Base-by-base conservation (phyloP, 2,888 invertebrate species). In the Lithosia quadra region DNA sequence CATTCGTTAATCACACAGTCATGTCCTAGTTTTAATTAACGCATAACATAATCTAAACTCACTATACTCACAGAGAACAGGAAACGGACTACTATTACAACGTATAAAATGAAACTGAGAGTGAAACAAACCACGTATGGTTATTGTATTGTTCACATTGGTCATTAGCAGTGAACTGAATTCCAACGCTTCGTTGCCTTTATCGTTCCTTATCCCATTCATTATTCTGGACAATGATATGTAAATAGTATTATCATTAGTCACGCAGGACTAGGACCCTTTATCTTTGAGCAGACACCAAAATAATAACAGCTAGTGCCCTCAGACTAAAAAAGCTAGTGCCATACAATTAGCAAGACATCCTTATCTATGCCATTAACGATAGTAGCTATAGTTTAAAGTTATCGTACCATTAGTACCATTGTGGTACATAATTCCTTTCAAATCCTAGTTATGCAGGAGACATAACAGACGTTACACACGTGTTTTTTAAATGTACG, bases 191-290 rank as follows among this genome's bases (percentile, higher is more conserved):
- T 88, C 88, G 83, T 76, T 76, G 84, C 80, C 81, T 86, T 91
- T 91, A 89, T 91, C 88, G 85, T 86, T 84, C 84, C 86, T 87
- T 91, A 91, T 90, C 85, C 85, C 78, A 83, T 82, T 88, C 84
- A 84, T 87, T 89, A 88, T 84, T 83, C 84, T 82, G 85, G 85
- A 88, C 84, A 89, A 87, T 89, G 86, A 90, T 82, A 91, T 58
- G 33, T 58, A 58, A 90, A 92, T 91, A 91, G 82, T 87, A 84
- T 76, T 61, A 81, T 79, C 88, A 89, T 92, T 92, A 92, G 91
- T 92, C 92, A 92, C 84, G 82, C 83, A 87, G 84, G 82, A 83
- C 83, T n/a, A 43, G 43, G 43, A 18, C 78, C 82, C 73, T 88
- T 91, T 91, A 91, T 92, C 91, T 84, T 71, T 77, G 75, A 87